phyloP scores from a whole-genome alignment of 2,888 invertebrate species.

The Melipona bicolor region DNA sequence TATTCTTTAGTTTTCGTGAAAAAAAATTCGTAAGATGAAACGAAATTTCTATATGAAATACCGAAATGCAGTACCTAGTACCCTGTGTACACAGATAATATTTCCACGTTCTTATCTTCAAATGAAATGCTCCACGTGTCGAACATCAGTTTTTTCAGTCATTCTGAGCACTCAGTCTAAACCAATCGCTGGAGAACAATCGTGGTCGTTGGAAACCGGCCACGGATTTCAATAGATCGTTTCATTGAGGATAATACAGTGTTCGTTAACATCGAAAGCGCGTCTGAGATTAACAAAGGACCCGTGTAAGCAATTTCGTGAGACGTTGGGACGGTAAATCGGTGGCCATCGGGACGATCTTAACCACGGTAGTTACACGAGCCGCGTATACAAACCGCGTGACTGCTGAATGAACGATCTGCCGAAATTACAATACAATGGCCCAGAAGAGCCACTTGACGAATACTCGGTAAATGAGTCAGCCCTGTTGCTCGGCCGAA shows the following conservation, averaged over 20 bases:
- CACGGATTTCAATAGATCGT: slow-evolving; percentile 56
- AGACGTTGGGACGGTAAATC: slow-evolving; percentile 43
- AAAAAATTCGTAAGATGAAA: too few species aligned
- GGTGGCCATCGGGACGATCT: slow-evolving; percentile 41
- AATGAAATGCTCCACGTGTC: background rate
- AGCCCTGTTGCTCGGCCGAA: slow-evolving; percentile 58
- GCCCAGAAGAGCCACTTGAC: slow-evolving; percentile 76
- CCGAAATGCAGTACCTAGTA: too few species aligned
- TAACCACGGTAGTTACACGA: slow-evolving; percentile 26
- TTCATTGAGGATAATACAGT: slow-evolving; percentile 63
- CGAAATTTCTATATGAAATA: too few species aligned
- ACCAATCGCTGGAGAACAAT: background rate
- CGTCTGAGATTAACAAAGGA: slow-evolving; percentile 65
- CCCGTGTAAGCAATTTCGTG: slow-evolving; percentile 51
- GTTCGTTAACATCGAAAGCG: slow-evolving; percentile 63
- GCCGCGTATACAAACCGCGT: slow-evolving; percentile 52
- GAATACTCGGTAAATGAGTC: slow-evolving; percentile 76
- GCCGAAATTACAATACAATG: slow-evolving; percentile 79
- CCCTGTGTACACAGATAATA: too few species aligned
- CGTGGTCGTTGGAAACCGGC: background rate
- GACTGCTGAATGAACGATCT: slow-evolving; percentile 77
- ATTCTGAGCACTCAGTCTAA: background rate
- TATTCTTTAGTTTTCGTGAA: too few species aligned
- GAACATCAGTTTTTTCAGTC: background rate
- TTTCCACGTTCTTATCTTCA: background rate